Base-by-base conservation (phyloP, 2,113 vertebrate genomes). In the Oncorhynchus kisutch region DNA sequence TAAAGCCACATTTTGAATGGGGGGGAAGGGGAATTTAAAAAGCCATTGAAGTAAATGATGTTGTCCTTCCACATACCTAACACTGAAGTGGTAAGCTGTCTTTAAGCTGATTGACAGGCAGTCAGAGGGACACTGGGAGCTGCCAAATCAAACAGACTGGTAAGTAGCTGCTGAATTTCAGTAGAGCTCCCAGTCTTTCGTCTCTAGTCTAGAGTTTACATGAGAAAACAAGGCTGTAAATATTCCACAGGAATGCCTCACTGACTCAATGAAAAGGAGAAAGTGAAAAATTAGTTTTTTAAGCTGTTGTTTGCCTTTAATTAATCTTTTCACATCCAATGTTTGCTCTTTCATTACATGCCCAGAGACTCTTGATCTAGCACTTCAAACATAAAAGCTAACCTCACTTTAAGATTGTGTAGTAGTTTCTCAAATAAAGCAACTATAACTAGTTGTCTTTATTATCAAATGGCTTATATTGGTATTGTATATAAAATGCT, bases 161-260 rank as follows among this genome's bases (percentile, higher is more conserved):
- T 88, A 89, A 79, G 85, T 84, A 90, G 78, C 89, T 88, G 91
- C 29, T 86, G 88, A 92, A 92, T 93, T 93, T 84, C 87, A 87
- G 68, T 81, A 77, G 71, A 85, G 84, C 78, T 89, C 72, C 70
- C 62, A 77, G 77, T 74, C 81, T 81, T 83, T 49, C 77, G 74
- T 81, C 84, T 88, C 80, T 81, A 78, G 82, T 86, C 71, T 91
- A 48, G 85, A 76, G 82, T 90, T 90, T 92, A 89, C 91, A 84
- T 66, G 91, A 84, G 87, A 91, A 93, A 83, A 87, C 81, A 84
- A 79, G 76, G 69, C 72, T 69, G 85, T 86, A 86, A 88, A 88
- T 80, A 86, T 88, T 82, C 90, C 89, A 88, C 90, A 91, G 88
- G 82, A 93, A 90, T 85, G 86, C 81, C 64, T 20, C 9, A 11